phyloP scores from a whole-genome alignment of 2,888 invertebrate species.

The Hartigia nigra region DNA sequence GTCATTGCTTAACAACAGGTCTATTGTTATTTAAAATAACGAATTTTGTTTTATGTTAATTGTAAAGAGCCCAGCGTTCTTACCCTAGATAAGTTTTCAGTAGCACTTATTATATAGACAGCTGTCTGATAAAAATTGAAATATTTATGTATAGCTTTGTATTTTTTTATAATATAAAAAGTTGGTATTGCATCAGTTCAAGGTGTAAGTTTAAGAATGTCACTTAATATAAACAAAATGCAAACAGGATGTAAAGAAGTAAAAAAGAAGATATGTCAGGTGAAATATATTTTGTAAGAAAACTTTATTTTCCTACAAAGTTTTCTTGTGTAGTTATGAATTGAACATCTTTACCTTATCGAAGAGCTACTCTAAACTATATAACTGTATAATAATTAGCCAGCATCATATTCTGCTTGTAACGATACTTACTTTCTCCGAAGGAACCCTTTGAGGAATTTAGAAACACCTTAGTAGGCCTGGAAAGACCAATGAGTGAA shows the following conservation, averaged over 20 bases:
- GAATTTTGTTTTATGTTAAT: not conserved
- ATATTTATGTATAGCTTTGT: not conserved
- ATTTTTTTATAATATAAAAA: not conserved
- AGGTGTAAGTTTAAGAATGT: not conserved
- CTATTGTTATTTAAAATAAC: not conserved
- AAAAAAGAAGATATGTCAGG: not conserved
- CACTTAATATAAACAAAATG: not conserved
- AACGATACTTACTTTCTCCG: conserved; percentile 7
- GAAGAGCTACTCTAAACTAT: not conserved
- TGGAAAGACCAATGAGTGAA: conserved; percentile 43
- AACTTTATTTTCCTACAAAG: not conserved
- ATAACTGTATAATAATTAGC: not conserved
- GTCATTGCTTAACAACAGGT: not conserved
- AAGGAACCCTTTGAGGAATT: conserved; percentile 31
- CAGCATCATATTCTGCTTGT: not conserved
- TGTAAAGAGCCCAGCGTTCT: not conserved
- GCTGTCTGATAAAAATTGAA: too few relatives aligned
- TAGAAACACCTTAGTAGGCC: conserved; percentile 40
- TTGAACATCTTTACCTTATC: not conserved
- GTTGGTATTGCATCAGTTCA: not conserved
- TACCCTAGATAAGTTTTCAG: not conserved
- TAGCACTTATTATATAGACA: not conserved
- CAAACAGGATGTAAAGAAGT: not conserved
- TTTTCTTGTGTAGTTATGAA: not conserved
- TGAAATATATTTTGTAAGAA: not conserved